Evolutionary conservation across 2,113 vertebrate genomes (phyloP).

Genomic region (Gnathonemus longibarbis): DNA sequence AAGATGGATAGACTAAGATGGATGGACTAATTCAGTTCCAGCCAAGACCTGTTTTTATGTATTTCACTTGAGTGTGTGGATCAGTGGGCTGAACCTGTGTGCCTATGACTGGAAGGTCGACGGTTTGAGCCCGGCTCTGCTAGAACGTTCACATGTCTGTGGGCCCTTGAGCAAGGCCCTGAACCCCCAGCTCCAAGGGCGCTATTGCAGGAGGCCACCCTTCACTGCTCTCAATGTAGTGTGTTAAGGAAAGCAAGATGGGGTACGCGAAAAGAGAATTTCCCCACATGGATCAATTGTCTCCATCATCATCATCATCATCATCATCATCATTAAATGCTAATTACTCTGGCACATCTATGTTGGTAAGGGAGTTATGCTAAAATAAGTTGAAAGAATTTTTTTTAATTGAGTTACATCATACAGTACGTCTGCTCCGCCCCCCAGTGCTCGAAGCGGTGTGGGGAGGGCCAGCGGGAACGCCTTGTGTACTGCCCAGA

Average conservation of each 20-base stretch:
- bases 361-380: neutral
- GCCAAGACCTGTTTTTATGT: neutral
- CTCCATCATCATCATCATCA: neutral
- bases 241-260: neutral
- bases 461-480: conserved; percentile 52
- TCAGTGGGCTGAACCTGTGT: neutral
- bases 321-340: neutral
- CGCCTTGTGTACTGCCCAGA: conserved; percentile 57
- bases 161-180: neutral
- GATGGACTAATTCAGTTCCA: neutral
- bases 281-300: neutral
- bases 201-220: neutral
- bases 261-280: neutral
- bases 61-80: neutral
- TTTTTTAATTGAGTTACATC: neutral
- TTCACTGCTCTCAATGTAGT: neutral
- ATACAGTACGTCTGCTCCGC: neutral
- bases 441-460: conserved; percentile 58
- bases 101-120: neutral
- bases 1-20: neutral
- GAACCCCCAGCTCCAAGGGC: neutral
- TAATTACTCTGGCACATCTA: neutral
- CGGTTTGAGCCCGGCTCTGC: neutral
- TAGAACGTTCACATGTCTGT: neutral
- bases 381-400: neutral